Evolutionary conservation across 2,888 invertebrate species (phyloP), one percentile per base, ranked within the genome.

Genomic region (Cryptocephalus primarius): DNA sequence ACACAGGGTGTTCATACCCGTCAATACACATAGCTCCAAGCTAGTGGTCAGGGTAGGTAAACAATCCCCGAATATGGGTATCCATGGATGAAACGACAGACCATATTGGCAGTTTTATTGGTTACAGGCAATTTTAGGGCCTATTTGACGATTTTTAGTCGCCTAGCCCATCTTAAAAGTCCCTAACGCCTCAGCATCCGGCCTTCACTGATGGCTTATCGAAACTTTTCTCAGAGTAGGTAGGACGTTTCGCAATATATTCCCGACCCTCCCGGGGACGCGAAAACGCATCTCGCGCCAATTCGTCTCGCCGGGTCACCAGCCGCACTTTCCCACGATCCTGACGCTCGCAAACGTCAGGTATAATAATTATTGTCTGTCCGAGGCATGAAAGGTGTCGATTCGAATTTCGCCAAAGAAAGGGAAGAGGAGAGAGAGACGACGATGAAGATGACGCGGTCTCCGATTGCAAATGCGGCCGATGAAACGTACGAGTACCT

Each of bases 391-490:
- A 60, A 58, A 59, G 60, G 61, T 60, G 60, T 59, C 59, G 60
- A 60, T 59, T 60, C 57, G 56, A 61, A 60, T 60, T 61, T 61
- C 58, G 60, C 60, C 56, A 60, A 22, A 22, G 22, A 22, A 22
- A 22, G 22, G 22, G 22, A 22, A 4, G 22, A 22, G 22, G 22
- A 22, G 22, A 22, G 22, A 22, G 22, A 22, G 22, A 22, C 3
- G 6, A 6, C 2, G 52, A 54, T 57, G 53, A 2, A n/a, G 43
- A 12, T 11, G 57, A 58, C 55, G 55, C 55, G 54, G 53, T 55
- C 55, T 59, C 57, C 53, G 53, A 54, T 60, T 61, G 61, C 61
- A 59, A 63, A 61, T 58, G 56, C 57, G 55, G 2, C 12, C 12
- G 36, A 6, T 36, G 4, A 6, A 36, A n/a, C 12, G 6, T 36